Percentiles rank a stretch among this genome's conserved stretches.
Evolutionary conservation across 2,113 vertebrate species (phyloP).

Genomic region (Macquaria australasica): DNA sequence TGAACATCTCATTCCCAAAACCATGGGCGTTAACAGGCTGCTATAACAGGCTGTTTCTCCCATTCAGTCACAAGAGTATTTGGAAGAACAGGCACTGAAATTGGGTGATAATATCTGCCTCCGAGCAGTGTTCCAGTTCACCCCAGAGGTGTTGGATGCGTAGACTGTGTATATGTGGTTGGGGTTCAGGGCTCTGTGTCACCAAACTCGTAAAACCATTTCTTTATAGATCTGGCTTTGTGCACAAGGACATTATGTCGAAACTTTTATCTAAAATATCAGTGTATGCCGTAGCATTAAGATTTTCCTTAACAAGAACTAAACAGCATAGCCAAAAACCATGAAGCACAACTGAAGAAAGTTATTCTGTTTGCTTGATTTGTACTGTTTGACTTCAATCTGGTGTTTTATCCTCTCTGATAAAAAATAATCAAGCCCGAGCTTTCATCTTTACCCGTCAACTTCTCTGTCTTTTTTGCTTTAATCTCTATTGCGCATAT

Average conservation of each 20-base stretch:
- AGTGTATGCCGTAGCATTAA: neutral
- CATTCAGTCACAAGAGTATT: too few species aligned
- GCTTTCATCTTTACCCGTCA: rapidly evolving
- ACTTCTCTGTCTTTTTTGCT: neutral
- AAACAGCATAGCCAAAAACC: neutral
- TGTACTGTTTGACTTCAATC: neutral
- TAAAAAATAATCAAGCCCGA: neutral
- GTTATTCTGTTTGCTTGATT: neutral
- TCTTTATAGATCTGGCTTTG: neutral
- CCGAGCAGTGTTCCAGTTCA: neutral
- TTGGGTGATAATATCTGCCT: neutral
- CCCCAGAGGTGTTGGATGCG: neutral
- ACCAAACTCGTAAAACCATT: neutral
- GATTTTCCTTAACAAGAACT: too few species aligned
- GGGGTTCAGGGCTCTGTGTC: too few species aligned
- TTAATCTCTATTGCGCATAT: neutral
- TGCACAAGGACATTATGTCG: neutral
- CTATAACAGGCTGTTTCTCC: neutral
- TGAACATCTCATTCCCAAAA: neutral
- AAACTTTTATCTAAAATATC: neutral
- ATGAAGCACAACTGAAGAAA: neutral
- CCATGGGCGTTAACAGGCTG: neutral
- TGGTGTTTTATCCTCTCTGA: neutral
- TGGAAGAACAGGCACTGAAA: neutral
- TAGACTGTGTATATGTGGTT: too few species aligned